phyloP scores from a whole-genome alignment of 2,113 vertebrate species.

The Nesoenas mayeri region DNA sequence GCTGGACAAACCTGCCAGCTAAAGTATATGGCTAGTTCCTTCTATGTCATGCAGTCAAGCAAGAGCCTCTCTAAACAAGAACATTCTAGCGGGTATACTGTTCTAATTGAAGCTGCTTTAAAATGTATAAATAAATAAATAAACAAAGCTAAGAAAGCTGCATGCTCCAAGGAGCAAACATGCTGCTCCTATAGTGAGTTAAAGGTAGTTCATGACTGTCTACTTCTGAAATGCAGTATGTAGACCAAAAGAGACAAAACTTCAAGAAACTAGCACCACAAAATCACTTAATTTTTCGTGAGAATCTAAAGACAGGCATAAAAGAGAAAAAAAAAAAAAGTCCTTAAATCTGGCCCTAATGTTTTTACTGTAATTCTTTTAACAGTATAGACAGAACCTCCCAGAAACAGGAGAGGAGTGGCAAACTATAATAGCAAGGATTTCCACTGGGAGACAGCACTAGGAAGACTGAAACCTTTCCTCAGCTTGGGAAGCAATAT shows the following conservation, averaged over 20 bases:
- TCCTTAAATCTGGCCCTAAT: neutral
- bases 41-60: neutral
- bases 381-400: neutral
- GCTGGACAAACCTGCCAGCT: neutral
- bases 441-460: neutral
- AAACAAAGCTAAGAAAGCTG: neutral
- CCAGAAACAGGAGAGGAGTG: neutral
- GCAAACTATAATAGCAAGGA: neutral
- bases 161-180: neutral
- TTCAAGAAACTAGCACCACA: neutral
- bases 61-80: neutral
- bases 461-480: neutral
- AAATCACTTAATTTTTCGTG: neutral
- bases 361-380: neutral
- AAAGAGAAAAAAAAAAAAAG: neutral
- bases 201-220: neutral
- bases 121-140: neutral
- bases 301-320: neutral
- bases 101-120: neutral
- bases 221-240: neutral
- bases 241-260: neutral
- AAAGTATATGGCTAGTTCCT: neutral
- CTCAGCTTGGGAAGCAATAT: neutral
- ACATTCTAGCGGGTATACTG: neutral
- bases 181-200: neutral